A percentile compares a stretch with the other conserved stretches of the same genome.
These are phyloP conservation scores for Campodea augens DNA, from an alignment of 1,140 invertebrate genomes.

Conservation along the genomic window DNA sequence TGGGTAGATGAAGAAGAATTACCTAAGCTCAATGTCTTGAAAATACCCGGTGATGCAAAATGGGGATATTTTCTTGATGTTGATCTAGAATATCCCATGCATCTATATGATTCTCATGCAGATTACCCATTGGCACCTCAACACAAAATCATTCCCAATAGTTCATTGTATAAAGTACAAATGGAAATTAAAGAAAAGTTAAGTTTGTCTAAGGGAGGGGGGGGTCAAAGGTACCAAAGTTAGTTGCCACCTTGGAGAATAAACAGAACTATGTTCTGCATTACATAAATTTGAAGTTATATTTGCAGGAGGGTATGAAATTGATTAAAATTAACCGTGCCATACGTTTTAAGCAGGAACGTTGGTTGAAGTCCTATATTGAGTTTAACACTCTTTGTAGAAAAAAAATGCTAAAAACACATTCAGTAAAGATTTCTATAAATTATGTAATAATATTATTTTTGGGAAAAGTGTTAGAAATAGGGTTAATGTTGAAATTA, in stretches of 20 bases:
- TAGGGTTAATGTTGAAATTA: too few species aligned
- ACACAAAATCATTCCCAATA: slow-evolving; percentile 16
- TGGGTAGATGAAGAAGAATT: slow-evolving; percentile 21
- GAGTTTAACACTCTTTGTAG: background rate
- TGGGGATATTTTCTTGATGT: slow-evolving; percentile 32
- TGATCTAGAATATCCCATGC: slow-evolving; percentile 18
- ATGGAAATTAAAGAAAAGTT: too few species aligned
- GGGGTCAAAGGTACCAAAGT: slow-evolving; percentile 1
- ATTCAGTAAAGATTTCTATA: slow-evolving; percentile 8
- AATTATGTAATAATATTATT: too few species aligned
- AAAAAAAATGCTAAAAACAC: background rate
- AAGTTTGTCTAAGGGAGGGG: too few species aligned
- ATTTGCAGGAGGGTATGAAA: slow-evolving; percentile 6
- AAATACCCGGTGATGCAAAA: slow-evolving; percentile 20
- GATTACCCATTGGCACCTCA: slow-evolving; percentile 29
- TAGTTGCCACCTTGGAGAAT: slow-evolving; percentile 4
- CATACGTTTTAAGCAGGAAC: slow-evolving; percentile 6
- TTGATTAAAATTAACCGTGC: slow-evolving; percentile 6
- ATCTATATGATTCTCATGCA: slow-evolving; percentile 29
- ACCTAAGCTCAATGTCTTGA: slow-evolving; percentile 19
- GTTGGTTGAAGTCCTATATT: slow-evolving; percentile 8
- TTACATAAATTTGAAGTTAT: slow-evolving; percentile 4
- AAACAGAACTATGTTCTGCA: slow-evolving; percentile 9
- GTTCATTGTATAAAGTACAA: slow-evolving; percentile 7
- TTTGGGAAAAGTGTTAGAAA: too few species aligned